Conservation (phyloP, 2,888 invertebrate species). For the Orthosia incerta region DNA sequence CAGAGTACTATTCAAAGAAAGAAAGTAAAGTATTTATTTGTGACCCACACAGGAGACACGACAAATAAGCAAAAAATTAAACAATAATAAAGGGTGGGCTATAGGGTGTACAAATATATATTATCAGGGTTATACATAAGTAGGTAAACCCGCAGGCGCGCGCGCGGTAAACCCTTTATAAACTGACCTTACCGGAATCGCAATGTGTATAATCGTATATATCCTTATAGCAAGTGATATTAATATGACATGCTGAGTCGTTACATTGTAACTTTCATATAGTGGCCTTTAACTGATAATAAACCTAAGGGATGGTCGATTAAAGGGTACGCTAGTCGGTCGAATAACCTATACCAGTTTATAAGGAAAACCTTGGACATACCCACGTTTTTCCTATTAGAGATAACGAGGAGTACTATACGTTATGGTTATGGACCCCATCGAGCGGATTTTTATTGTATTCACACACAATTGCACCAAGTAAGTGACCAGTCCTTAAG, state of each 20-base stretch:
- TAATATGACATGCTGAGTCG: not conserved
- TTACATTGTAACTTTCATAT: not conserved
- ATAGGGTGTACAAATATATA: too few relatives aligned
- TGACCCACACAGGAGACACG: too few relatives aligned
- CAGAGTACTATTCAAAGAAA: too few relatives aligned
- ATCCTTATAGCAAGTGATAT: not conserved
- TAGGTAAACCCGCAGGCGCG: too few relatives aligned
- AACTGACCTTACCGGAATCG: not conserved
- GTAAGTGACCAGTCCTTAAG: not conserved
- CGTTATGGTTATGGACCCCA: not conserved
- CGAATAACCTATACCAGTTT: not conserved
- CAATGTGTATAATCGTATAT: not conserved
- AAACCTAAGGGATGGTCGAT: not conserved
- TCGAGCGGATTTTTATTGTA: not conserved
- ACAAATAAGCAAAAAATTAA: too few relatives aligned
- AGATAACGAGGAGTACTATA: not conserved
- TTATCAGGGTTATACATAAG: too few relatives aligned
- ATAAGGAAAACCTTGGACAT: not conserved
- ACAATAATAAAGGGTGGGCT: too few relatives aligned
- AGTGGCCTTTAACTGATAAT: too few relatives aligned
- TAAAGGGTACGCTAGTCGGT: not conserved
- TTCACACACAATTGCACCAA: not conserved
- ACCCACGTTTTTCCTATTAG: not conserved
- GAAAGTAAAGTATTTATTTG: too few relatives aligned
- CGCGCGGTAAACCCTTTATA: too few relatives aligned